Percentiles rank a stretch among this genome's conserved stretches.
Evolutionary conservation across 2,797 vertebrate genomes (phyloP).

Genomic region (Emydoidea blandingii): DNA sequence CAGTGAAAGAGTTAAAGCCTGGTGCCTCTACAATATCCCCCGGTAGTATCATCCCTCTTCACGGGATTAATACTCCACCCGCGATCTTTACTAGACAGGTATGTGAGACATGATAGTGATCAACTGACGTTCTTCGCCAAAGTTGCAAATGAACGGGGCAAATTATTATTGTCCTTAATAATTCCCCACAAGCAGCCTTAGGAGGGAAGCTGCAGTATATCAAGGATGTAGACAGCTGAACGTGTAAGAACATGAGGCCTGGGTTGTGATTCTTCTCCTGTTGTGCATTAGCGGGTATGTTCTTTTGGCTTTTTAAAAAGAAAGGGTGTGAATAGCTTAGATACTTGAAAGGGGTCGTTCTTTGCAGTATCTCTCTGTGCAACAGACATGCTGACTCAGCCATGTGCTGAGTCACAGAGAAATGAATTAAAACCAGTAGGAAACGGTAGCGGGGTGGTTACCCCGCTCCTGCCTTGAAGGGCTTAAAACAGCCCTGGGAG

Average conservation of each 20-base stretch:
- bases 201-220: background rate
- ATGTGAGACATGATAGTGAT: constrained; percentile 48
- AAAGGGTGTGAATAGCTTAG: constrained; percentile 41
- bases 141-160: background rate
- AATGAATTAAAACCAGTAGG: constrained; percentile 52
- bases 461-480: too few relatives aligned
- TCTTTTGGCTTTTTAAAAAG: constrained; percentile 50
- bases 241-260: accelerated
- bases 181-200: background rate
- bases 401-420: constrained; percentile 61
- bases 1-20: constrained; percentile 23
- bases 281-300: constrained; percentile 14
- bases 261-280: background rate
- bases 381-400: constrained; percentile 48
- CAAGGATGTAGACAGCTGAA: background rate
- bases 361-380: background rate
- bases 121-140: background rate
- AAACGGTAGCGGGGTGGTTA: background rate
- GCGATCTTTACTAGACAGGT: constrained; percentile 52
- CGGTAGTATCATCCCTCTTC: background rate
- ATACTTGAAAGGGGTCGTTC: background rate
- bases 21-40: background rate
- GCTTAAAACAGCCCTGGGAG: too few relatives aligned
- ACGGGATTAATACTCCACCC: constrained; percentile 15
- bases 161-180: constrained; percentile 25